These are phyloP conservation scores for Spisula subtruncata DNA, from an alignment of 2,888 invertebrate genomes.

Conservation along the genomic window DNA sequence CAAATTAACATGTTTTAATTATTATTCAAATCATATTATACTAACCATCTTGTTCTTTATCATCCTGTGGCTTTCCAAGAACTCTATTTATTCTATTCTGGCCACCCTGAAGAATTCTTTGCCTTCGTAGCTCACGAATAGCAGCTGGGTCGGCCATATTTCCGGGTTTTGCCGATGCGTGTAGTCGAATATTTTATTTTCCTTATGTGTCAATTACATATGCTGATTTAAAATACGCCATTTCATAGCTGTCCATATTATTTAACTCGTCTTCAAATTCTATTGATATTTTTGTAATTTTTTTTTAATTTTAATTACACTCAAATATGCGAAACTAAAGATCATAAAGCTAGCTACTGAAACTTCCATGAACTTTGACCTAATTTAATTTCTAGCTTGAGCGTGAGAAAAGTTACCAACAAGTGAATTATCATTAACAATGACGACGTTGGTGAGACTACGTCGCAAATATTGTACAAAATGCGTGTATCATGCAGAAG, in stretches of 20 bases:
- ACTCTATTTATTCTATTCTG: slow-evolving; percentile 80
- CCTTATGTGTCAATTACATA: no score
- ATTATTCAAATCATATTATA: not conserved
- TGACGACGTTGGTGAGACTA: not conserved
- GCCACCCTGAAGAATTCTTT: slow-evolving; percentile 80
- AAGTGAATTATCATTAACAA: slow-evolving; percentile 27
- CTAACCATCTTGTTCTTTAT: not conserved
- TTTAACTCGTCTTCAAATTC: not conserved
- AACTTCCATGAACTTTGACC: slow-evolving; percentile 39
- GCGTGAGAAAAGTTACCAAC: slow-evolving; percentile 57
- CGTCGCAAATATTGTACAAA: not conserved
- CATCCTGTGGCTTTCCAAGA: slow-evolving; percentile 59
- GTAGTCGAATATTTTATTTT: not conserved
- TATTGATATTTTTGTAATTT: not conserved
- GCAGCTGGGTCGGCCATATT: slow-evolving; percentile 78
- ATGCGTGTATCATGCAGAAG: slow-evolving; percentile 48
- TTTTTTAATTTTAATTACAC: not conserved
- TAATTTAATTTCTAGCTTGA: not conserved
- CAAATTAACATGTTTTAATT: not conserved
- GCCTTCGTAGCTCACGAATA: slow-evolving; percentile 77
- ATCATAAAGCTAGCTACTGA: not conserved
- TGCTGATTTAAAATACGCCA: no score
- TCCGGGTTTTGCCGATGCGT: slow-evolving; percentile 26
- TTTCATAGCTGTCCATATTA: not conserved
- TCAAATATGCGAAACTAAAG: slow-evolving; percentile 5